Evolutionary conservation across 2,888 invertebrate species (phyloP), one percentile per base, ranked within the genome.

Genomic region (Melanchra persicariae): DNA sequence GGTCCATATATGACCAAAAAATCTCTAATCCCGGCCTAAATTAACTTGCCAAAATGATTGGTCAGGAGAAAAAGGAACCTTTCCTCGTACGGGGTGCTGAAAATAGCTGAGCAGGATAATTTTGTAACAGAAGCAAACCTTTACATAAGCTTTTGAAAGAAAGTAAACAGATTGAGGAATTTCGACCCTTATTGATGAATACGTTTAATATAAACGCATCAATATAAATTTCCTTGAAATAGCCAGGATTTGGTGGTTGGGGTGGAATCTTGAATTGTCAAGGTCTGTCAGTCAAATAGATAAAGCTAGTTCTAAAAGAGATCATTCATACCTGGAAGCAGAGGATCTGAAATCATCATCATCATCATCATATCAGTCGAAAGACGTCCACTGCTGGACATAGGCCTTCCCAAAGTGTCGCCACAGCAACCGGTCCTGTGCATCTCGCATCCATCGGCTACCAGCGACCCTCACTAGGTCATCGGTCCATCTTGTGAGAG

Each of bases 21-120:
- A 74, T 61, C 22, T 69, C 17, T 61, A 45, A 74, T 61, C 26
- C 60, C 26, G n/a, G 43, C 4, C 37, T 17, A 57, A 74, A 76
- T 62, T 76, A 74, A 58, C 57, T 52, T 75, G 45, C 55, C 24
- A 69, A 74, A 75, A 57, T 69, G 55, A 75, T 75, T 57, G 76
- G 75, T 69, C 60, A 30, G 37, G n/a, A 40, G 22, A 43, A 54
- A 47, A 54, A 6, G 43, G 3, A 24, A 51, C 43, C 43, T 68
- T 51, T 47, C 26, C 51, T 30, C 15, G 4, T 15, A 57, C 17
- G 47, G 49, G 24, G 24, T 40, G 26, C 26, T 22, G 24, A 37
- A 55, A 67, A 67, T 37, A 60, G 34, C 74, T 34, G 67, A 52
- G 12, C 7, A 6, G 24, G 0, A 17, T 37, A 26, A 65, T 57